Evolutionary conservation across 2,888 invertebrate genomes (phyloP), one percentile per base, ranked within the genome.

Genomic region (Nasonovia ribisnigri): DNA sequence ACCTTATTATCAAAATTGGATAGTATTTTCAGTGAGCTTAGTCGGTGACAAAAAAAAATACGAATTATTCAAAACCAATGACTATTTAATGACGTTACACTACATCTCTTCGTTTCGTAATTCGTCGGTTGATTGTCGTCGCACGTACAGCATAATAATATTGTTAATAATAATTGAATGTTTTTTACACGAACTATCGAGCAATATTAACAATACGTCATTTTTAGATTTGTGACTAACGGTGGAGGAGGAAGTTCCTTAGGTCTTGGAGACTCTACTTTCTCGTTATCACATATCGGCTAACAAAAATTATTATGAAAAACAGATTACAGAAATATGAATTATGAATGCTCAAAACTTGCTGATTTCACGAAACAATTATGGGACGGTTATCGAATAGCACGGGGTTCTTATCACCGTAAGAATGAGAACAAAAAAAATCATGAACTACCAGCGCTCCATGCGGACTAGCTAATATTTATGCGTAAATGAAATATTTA

Each of bases 61-160:
- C 36, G 77, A 77, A 77, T 77, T 36, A 77, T 36, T 77, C 36
- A 36, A 77, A 77, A 77, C 36, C 36, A 8, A 42, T 77, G 36
- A 36, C 43, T 91, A 91, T 91, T 91, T 91, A 43, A 57, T 10
- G 57, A 57, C 4, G n/a, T 46, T n/a, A 3, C 46, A 84, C 26
- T 26, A 46, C 46, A 36, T 86, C 5, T 90, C 36, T 42, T 60
- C 6, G 29, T 60, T 60, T 46, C 36, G 20, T 36, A 77, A 16
- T 36, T 77, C 8, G 6, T 20, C 77, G 2, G 20, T 77, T 1
- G 20, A 36, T 8, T 77, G 36, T 36, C 36, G 77, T 8, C 77
- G 36, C 36, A 8, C 8, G 36, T 77, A 77, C 36, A 77, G 36
- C 77, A 77, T 77, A 36, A 77, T 67, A 67, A 16, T 67, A 67